Conservation (phyloP, 2,113 vertebrate genomes). For the Myotis davidii region DNA sequence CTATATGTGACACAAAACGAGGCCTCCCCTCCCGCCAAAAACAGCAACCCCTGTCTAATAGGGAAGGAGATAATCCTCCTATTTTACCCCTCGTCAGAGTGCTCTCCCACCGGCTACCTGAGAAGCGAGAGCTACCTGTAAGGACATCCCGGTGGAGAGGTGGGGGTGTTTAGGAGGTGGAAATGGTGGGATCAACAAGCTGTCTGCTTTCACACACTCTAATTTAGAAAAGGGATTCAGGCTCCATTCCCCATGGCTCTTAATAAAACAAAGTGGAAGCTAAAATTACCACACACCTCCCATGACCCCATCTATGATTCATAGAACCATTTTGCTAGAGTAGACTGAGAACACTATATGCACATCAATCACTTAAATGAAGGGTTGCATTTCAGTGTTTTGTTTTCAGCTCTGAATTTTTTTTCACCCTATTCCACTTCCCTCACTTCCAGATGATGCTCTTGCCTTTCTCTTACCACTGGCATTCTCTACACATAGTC, state of each 20-base stretch:
- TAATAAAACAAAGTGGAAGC: neutral
- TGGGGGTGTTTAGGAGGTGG: neutral
- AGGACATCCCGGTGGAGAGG: neutral
- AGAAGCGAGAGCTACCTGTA: neutral
- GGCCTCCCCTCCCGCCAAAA: neutral
- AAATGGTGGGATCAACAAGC: neutral
- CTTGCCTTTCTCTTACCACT: neutral
- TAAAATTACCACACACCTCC: neutral
- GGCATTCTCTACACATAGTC: neutral
- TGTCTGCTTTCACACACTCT: neutral
- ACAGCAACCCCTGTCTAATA: neutral
- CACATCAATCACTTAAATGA: neutral
- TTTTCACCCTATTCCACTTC: neutral
- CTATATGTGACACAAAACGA: neutral
- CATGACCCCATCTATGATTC: constrained; percentile 4
- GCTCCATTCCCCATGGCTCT: neutral
- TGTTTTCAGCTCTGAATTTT: neutral
- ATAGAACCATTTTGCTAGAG: neutral
- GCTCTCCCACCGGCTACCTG: neutral
- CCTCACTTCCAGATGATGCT: neutral
- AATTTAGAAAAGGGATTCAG: neutral
- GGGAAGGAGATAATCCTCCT: neutral
- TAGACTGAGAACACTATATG: neutral
- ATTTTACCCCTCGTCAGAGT: neutral
- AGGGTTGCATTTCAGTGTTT: neutral